Evolutionary conservation across 2,888 invertebrate genomes (phyloP).

Genomic region (Thymelicus acteon): DNA sequence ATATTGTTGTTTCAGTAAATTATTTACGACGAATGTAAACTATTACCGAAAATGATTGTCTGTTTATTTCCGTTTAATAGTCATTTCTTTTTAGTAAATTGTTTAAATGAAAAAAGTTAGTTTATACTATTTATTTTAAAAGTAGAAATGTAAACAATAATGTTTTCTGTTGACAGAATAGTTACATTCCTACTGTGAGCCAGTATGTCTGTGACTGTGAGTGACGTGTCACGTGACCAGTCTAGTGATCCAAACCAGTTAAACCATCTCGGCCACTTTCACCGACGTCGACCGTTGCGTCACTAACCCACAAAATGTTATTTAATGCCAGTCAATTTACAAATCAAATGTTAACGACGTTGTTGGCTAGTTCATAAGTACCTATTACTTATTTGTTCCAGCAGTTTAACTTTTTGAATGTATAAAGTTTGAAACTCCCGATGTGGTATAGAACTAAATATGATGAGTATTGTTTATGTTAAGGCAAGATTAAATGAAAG

Average conservation of each 20-base stretch:
- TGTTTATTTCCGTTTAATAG: too few relatives aligned
- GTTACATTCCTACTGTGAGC: not conserved
- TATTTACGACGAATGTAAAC: too few relatives aligned
- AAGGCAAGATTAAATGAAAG: too few relatives aligned
- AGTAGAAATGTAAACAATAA: too few relatives aligned
- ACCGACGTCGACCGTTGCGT: conserved; percentile 50
- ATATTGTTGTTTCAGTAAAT: too few relatives aligned
- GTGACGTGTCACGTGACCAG: conserved; percentile 39
- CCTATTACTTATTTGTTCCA: not conserved
- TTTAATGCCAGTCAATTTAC: conserved; percentile 40
- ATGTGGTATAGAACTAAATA: too few relatives aligned
- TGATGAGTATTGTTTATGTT: too few relatives aligned
- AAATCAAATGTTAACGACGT: conserved; percentile 13
- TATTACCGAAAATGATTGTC: too few relatives aligned
- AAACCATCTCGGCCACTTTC: conserved; percentile 56
- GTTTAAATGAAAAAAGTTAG: not conserved
- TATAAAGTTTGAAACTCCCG: too few relatives aligned
- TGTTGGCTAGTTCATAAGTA: not conserved
- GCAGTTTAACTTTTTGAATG: not conserved
- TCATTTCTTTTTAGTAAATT: not conserved
- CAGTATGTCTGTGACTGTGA: conserved; percentile 26
- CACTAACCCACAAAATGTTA: conserved; percentile 50
- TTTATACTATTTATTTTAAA: too few relatives aligned
- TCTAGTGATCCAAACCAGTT: conserved; percentile 48
- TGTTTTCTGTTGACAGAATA: not conserved